These are phyloP conservation scores for Tauraco erythrolophus DNA, from an alignment of 2,113 vertebrate species.

Conservation along the genomic window DNA sequence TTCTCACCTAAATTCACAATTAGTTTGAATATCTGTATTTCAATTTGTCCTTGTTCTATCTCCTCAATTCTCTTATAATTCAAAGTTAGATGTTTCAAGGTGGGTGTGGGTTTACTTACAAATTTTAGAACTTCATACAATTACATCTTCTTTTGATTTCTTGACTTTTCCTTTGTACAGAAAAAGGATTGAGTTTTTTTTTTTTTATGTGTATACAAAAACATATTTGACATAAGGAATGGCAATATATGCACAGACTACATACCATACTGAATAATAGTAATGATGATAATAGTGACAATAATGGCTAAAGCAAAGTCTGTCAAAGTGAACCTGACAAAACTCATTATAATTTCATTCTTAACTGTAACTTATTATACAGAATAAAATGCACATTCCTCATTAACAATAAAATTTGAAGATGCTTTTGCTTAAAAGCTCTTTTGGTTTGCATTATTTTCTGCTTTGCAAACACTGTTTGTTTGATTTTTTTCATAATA, in stretches of 20 bases:
- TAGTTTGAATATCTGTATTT: not conserved
- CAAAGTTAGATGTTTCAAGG: not conserved
- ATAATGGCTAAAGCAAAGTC: not conserved
- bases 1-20: not conserved
- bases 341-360: not conserved
- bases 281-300: not conserved
- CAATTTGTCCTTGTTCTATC: not conserved
- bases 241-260: not conserved
- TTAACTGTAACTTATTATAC: not conserved
- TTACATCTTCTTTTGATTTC: not conserved
- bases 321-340: not conserved
- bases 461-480: not conserved
- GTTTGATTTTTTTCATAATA: not conserved
- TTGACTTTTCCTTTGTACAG: not conserved
- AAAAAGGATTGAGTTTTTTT: not conserved
- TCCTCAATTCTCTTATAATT: not conserved
- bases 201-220: not conserved
- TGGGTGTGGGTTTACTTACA: not conserved
- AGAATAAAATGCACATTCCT: not conserved
- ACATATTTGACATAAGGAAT: not conserved
- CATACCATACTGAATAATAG: not conserved
- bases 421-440: not conserved
- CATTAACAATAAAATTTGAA: not conserved
- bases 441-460: not conserved
- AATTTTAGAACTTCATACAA: not conserved